Evolutionary conservation across 2,113 vertebrate genomes (phyloP).

Genomic region (Callorhinus ursinus): DNA sequence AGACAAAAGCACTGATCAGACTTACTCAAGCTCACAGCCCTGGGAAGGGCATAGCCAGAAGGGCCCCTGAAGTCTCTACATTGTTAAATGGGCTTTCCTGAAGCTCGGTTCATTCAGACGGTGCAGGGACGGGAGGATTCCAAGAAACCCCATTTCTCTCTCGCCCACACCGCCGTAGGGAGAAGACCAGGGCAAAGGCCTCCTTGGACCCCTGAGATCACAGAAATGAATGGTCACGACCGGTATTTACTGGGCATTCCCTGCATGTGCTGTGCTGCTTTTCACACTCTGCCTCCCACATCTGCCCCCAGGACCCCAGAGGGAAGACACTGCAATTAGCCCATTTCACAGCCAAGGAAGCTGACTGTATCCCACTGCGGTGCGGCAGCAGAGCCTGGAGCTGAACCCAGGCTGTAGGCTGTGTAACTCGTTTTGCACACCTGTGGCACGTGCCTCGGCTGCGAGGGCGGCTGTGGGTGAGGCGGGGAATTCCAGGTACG

Average conservation of each 20-base stretch:
- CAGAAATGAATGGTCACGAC: background rate
- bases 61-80: background rate
- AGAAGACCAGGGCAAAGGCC: background rate
- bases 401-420: background rate
- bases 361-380: rapidly evolving
- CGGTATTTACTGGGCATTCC: background rate
- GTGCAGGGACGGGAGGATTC: background rate
- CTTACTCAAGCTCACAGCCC: background rate
- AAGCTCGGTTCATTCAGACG: background rate
- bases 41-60: background rate
- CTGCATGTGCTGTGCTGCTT: background rate
- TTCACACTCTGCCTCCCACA: background rate
- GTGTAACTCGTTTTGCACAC: background rate
- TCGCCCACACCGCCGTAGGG: too few species aligned
- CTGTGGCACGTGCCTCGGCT: background rate
- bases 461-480: background rate
- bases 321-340: background rate
- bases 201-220: background rate
- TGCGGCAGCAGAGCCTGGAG: background rate
- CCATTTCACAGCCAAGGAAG: background rate
- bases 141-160: background rate
- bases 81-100: background rate
- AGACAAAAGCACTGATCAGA: background rate
- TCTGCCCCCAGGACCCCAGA: background rate
- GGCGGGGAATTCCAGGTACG: too few species aligned